Base-by-base conservation (phyloP, 2,888 invertebrate species). In the Pachliopta kotzebuea region DNA sequence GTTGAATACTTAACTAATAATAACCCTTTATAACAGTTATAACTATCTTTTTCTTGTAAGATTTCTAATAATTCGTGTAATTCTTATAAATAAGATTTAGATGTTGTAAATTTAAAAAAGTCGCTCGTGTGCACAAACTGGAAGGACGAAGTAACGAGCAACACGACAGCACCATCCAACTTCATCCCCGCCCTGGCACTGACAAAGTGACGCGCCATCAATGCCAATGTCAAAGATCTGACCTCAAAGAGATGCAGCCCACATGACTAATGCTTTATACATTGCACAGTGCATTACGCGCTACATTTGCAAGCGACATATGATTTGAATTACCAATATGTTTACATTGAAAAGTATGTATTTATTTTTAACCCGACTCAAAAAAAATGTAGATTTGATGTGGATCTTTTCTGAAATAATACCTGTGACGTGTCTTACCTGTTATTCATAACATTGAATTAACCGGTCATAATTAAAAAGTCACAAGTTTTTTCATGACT, bases 111-210 rank as follows among this genome's bases (percentile, higher is more conserved):
- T 7, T n/a, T 45, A 6, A 45, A 45, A 20, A 23, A 58, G 69
- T 69, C 74, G 75, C 71, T 52, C 75, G 81, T 81, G 69, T 79
- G 71, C 62, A 49, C 63, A 57, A 63, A 31, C 55, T 59, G 62
- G 66, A 60, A 67, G 70, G 72, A 73, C 72, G 52, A 74, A 78
- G 76, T 78, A 75, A 75, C 72, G 71, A 70, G 69, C 74, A 69
- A 71, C 71, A 71, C 77, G 82, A 82, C 81, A 81, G 77, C 76
- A 72, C 73, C 79, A 82, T 83, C 79, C 76, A 80, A 77, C 80
- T 81, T 80, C 80, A 83, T 80, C 76, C 70, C 66, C 68, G 66
- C 70, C 69, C 73, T 83, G 86, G 82, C 88, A 86, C 77, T 87
- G 86, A 88, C 80, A 84, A 85, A 88, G 83, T 76, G 77, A 37